These are phyloP conservation scores for Ceratosolen fusciceps DNA, from an alignment of 1,140 invertebrate genomes.

Conservation along the genomic window DNA sequence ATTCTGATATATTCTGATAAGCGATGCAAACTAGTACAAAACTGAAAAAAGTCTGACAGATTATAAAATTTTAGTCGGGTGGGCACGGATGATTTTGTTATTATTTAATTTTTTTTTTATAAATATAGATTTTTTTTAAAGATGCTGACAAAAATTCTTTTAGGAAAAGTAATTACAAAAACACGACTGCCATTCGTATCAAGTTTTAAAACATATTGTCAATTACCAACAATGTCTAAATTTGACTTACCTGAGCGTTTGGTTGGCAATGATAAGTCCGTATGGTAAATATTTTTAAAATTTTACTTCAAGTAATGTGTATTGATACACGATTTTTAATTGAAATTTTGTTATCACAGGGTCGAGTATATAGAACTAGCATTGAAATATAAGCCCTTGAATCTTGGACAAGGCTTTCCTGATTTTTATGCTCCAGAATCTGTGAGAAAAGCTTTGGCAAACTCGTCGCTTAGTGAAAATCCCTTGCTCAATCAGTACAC, in stretches of 20 bases:
- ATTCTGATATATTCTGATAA: too few species aligned
- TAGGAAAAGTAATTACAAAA: conserved; percentile 40
- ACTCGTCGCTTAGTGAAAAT: conserved; percentile 79
- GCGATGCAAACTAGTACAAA: too few species aligned
- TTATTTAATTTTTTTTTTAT: neutral
- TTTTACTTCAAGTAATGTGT: neutral
- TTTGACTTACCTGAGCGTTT: conserved; percentile 70
- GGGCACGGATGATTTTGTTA: too few species aligned
- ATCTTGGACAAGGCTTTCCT: conserved; percentile 98
- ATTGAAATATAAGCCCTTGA: conserved; percentile 89
- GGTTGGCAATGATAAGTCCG: conserved; percentile 71
- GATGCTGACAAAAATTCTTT: conserved; percentile 52
- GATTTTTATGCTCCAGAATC: conserved; percentile 91
- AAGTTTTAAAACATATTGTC: conserved; percentile 44
- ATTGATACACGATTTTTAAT: conserved; percentile 20
- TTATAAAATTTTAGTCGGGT: too few species aligned
- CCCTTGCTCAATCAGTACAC: conserved; percentile 92
- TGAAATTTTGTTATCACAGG: conserved; percentile 75
- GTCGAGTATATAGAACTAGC: conserved; percentile 95
- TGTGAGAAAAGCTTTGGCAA: conserved; percentile 84
- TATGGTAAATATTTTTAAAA: conserved; percentile 69
- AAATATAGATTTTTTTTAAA: conserved; percentile 40
- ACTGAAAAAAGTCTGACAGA: too few species aligned
- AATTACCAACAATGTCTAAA: conserved; percentile 63
- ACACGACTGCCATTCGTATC: conserved; percentile 15